phyloP scores from a whole-genome alignment of 2,888 invertebrate genomes.

The Glaucopsyche alexis region DNA sequence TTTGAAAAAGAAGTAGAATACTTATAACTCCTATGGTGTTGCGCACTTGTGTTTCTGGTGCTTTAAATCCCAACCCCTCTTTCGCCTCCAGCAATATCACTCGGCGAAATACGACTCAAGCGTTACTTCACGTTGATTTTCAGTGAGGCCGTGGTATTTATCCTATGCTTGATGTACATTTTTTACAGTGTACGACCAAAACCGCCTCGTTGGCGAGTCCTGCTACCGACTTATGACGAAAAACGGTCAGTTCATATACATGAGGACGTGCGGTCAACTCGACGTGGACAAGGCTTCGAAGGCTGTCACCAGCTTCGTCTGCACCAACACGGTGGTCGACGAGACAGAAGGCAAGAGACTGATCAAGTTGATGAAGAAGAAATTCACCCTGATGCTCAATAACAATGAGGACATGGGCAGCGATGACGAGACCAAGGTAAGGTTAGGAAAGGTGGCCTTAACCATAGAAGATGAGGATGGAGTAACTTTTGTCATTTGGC shows the following conservation, averaged over 20 bases:
- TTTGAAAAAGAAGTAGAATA: too few relatives aligned
- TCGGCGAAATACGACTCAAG: too few relatives aligned
- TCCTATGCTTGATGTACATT: background rate
- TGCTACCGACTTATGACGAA: constrained; percentile 90
- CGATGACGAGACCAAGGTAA: constrained; percentile 49
- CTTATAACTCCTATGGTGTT: too few relatives aligned
- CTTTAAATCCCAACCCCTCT: too few relatives aligned
- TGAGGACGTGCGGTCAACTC: constrained; percentile 89
- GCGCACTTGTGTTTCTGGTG: too few relatives aligned
- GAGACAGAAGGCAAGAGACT: constrained; percentile 85
- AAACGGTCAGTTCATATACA: constrained; percentile 89
- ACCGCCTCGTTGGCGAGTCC: constrained; percentile 88
- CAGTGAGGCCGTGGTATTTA: too few relatives aligned
- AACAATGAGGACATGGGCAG: constrained; percentile 45
- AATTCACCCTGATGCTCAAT: constrained; percentile 81
- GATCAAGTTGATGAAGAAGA: constrained; percentile 86
- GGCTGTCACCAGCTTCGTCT: constrained; percentile 89
- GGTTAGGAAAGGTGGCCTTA: background rate
- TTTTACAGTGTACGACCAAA: constrained; percentile 85
- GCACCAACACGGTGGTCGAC: constrained; percentile 88
- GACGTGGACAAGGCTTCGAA: constrained; percentile 87
- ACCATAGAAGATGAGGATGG: background rate
- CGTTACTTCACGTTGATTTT: too few relatives aligned
- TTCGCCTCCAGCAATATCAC: too few relatives aligned
- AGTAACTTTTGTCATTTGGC: too few relatives aligned